Conservation (phyloP, 2,113 vertebrate genomes). For the Catharus bicknelli region DNA sequence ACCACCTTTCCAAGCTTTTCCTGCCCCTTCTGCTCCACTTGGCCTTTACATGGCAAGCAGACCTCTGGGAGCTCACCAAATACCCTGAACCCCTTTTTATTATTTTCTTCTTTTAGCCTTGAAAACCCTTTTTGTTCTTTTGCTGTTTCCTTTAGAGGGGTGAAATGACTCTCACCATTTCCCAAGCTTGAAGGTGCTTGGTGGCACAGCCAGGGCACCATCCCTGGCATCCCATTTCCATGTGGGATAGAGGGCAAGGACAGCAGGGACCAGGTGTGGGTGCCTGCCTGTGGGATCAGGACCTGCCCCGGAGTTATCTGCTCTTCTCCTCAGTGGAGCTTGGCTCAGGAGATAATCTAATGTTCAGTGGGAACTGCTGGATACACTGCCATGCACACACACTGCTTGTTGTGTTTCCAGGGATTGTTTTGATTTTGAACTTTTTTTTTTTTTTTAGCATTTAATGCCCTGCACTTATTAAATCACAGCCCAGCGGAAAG, state of each 20-base stretch:
- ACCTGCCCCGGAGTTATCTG: not conserved
- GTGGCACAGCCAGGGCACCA: not conserved
- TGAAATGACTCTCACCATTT: not conserved
- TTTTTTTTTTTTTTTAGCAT: not conserved
- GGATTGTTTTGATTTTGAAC: slow-evolving; percentile 16
- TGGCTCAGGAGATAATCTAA: not conserved
- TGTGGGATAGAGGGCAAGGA: not conserved
- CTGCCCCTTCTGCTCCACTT: not conserved
- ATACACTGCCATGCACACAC: not conserved
- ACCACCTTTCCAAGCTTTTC: not conserved
- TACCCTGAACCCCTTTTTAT: not conserved
- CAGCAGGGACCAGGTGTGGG: not conserved
- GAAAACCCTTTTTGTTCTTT: not conserved
- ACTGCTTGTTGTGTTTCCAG: not conserved
- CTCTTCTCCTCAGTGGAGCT: not conserved
- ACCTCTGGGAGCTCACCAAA: not conserved
- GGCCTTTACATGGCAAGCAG: not conserved
- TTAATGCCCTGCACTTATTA: slow-evolving; percentile 48
- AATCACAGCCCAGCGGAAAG: slow-evolving; percentile 40
- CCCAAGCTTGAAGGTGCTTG: not conserved
- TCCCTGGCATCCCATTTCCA: not conserved
- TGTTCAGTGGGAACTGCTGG: not conserved
- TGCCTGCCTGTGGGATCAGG: not conserved
- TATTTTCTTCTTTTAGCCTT: not conserved
- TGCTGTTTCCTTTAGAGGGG: not conserved